phyloP scores from a whole-genome alignment of 2,113 vertebrate species.

The Gnathonemus echidnorhynchus region DNA sequence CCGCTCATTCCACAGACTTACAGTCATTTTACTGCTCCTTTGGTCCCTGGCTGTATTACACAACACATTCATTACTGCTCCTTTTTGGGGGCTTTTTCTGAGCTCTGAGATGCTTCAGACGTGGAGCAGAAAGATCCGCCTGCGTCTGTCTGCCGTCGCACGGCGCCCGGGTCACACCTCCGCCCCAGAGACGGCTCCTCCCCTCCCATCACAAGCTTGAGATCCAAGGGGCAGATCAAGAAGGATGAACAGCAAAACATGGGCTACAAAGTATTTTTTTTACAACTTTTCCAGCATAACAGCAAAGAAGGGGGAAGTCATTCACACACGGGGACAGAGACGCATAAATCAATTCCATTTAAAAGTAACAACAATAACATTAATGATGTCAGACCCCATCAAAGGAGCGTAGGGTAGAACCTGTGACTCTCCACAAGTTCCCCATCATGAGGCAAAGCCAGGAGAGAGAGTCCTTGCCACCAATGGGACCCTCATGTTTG shows the following conservation, averaged over 20 bases:
- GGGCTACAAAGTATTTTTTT: neutral
- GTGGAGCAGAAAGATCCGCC: neutral
- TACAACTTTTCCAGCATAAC: neutral
- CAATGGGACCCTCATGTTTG: neutral
- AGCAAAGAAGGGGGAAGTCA: neutral
- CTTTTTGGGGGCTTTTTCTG: neutral
- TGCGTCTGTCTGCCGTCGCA: neutral
- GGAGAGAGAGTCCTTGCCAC: neutral
- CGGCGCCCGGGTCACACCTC: conserved; percentile 5
- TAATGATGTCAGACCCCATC: neutral
- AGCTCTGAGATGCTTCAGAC: neutral
- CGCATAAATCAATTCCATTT: neutral
- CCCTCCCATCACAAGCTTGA: neutral
- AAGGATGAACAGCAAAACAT: neutral
- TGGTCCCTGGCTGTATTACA: neutral
- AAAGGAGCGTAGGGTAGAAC: neutral
- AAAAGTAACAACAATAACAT: conserved; percentile 12
- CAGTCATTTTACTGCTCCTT: neutral
- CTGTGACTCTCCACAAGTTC: neutral
- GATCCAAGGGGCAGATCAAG: conserved; percentile 11
- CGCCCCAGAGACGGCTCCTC: neutral
- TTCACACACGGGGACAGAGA: conserved; percentile 32
- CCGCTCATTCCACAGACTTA: neutral
- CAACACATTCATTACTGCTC: neutral
- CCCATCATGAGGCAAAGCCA: no score